Percentiles rank a stretch among this genome's conserved stretches.
phyloP scores from a whole-genome alignment of 2,113 vertebrate species.

The Prinia subflava region DNA sequence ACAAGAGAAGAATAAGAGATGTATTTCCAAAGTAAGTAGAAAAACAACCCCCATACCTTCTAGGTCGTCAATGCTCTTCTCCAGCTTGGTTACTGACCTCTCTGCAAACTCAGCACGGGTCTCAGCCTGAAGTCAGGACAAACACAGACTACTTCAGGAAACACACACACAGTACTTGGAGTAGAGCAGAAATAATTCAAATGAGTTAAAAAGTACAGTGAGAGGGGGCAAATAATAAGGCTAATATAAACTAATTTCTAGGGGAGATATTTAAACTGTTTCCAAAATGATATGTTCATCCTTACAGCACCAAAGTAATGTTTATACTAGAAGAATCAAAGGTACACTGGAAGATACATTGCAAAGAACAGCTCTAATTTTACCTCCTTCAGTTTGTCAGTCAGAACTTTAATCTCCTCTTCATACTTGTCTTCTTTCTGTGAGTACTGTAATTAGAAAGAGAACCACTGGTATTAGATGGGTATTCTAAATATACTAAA shows the following conservation, averaged over 20 bases:
- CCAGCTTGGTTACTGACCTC: constrained; percentile 98
- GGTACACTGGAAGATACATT: not conserved
- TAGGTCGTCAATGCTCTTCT: constrained; percentile 98
- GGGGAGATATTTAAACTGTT: not conserved
- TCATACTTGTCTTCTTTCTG: constrained; percentile 99
- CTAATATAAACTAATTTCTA: not conserved
- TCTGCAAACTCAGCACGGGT: constrained; percentile 98
- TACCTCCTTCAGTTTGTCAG: constrained; percentile 99
- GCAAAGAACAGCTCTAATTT: not conserved
- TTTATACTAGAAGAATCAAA: not conserved
- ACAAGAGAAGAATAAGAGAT: not conserved
- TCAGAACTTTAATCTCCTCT: constrained; percentile 98
- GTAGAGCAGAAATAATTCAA: not conserved
- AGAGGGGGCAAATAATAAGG: not conserved
- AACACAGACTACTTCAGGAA: not conserved
- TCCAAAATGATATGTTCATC: not conserved
- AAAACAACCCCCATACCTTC: constrained; percentile 84
- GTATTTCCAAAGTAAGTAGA: not conserved
- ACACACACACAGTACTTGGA: not conserved
- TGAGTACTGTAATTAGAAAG: constrained; percentile 88
- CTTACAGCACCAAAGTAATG: not conserved
- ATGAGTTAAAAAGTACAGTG: not conserved
- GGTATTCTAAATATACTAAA: not conserved
- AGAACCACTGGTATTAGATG: constrained; percentile 43
- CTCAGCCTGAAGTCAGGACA: constrained; percentile 83